phyloP scores from a whole-genome alignment of 2,888 invertebrate genomes.

The Heteromyza rotundicornis region DNA sequence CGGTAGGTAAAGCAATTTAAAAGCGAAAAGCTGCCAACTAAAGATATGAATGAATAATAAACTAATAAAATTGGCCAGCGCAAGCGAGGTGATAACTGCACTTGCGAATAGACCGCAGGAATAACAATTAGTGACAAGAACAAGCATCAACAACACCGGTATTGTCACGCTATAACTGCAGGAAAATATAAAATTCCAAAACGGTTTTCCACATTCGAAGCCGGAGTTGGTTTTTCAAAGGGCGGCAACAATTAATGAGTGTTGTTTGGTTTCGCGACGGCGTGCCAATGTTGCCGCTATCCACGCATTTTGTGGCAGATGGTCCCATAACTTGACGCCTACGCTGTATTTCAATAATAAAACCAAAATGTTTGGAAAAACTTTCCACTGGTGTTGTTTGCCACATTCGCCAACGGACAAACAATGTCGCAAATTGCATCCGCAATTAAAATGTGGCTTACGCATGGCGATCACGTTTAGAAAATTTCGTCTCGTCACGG shows the following conservation, averaged over 20 bases:
- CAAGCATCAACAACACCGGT: slow-evolving; percentile 15
- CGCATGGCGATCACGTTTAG: slow-evolving; percentile 42
- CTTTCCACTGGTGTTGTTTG: too few species aligned
- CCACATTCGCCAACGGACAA: too few species aligned
- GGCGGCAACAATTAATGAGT: background rate
- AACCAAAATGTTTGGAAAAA: background rate
- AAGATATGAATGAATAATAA: slow-evolving; percentile 44
- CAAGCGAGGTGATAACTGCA: too few species aligned
- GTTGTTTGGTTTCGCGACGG: background rate
- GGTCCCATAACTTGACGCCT: slow-evolving; percentile 15
- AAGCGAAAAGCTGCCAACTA: too few species aligned
- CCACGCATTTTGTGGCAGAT: slow-evolving; percentile 24
- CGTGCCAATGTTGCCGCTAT: slow-evolving; percentile 20
- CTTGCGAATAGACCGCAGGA: too few species aligned
- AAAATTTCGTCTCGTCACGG: slow-evolving; percentile 39
- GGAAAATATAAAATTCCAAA: too few species aligned
- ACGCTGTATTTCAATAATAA: slow-evolving; percentile 34
- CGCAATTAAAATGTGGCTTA: slow-evolving; percentile 46
- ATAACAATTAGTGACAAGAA: slow-evolving; percentile 34
- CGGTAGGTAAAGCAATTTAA: too few species aligned
- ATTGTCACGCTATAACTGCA: slow-evolving; percentile 32
- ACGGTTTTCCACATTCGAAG: too few species aligned
- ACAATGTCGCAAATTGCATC: slow-evolving; percentile 37
- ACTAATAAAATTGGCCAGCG: slow-evolving; percentile 21
- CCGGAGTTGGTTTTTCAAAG: background rate